Evolutionary conservation across 2,888 invertebrate genomes (phyloP), one percentile per base, ranked within the genome.

Genomic region (Xestia rhomboidea): DNA sequence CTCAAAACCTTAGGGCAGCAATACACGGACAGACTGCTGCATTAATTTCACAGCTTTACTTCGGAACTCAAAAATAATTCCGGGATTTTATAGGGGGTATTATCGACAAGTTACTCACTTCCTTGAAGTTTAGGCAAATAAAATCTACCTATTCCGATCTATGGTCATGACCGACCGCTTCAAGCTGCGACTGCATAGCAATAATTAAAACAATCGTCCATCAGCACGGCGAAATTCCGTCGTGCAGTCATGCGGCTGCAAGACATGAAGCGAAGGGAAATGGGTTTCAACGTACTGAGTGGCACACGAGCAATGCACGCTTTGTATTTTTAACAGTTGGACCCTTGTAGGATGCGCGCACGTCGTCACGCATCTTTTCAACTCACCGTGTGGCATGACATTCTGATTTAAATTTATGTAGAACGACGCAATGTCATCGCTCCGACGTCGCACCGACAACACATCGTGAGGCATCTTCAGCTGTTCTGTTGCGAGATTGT

Each of bases 1-100:
- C 72, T 81, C 63, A 64, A 79, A 72, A 62, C n/a, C 38, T 54
- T 8, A 73, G 54, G n/a, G n/a, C 41, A 64, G 63, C n/a, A 13
- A 24, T 3, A 64, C 1, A 64, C 30, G n/a, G 3, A n/a, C 7
- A 41, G n/a, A 38, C 15, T n/a, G 41, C 3, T n/a, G n/a, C 15
- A 4, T 4, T 62, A 13, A 34, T 30, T 30, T 30, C 10, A 62
- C 30, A 62, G 21, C 8, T 62, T 21, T 21, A 60, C 27, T 27
- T 8, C 57, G 8, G 18, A 11, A 30, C 18, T 57, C 15, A 27
- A 27, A 54, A 27, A 57, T 1, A 27, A 57, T 5, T n/a, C 54
- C 11, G n/a, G n/a, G n/a, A 11, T 27, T n/a, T 5, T 15, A 15
- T 15, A 54, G 0, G 34, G 34, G 34, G 34, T 34, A 57, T 57